Percentiles rank a stretch among this genome's conserved stretches.
Evolutionary conservation across 2,888 invertebrate genomes (phyloP).

Genomic region (Lymantria monacha): DNA sequence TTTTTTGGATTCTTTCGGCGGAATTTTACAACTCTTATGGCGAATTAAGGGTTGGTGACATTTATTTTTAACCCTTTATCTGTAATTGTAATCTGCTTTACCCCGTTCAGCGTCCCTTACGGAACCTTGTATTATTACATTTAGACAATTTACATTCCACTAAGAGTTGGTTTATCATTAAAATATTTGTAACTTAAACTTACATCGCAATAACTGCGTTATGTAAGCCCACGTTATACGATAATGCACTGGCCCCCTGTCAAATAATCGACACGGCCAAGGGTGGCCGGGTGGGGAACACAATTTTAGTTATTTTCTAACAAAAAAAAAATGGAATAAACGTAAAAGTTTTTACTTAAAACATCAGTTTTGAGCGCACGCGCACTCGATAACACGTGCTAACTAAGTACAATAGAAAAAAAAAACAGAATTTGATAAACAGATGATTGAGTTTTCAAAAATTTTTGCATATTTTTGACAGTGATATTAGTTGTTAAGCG

Average conservation of each 20-base stretch:
- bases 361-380: slow-evolving; percentile 73
- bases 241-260: slow-evolving; percentile 76
- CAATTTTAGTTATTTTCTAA: slow-evolving; percentile 74
- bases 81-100: too few relatives aligned
- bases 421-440: background rate
- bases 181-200: too few relatives aligned
- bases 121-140: too few relatives aligned
- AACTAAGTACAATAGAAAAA: slow-evolving; percentile 18
- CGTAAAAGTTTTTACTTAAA: slow-evolving; percentile 76
- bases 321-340: slow-evolving; percentile 62
- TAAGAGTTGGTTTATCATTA: too few relatives aligned
- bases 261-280: slow-evolving; percentile 53
- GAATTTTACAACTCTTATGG: too few relatives aligned
- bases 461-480: slow-evolving; percentile 2
- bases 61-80: too few relatives aligned
- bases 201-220: slow-evolving; percentile 9
- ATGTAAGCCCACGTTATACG: slow-evolving; percentile 50
- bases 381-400: slow-evolving; percentile 68
- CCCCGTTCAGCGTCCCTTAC: too few relatives aligned
- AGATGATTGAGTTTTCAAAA: background rate
- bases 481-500: background rate
- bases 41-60: too few relatives aligned
- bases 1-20: too few relatives aligned
- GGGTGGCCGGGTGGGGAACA: slow-evolving; percentile 65
- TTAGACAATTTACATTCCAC: too few relatives aligned